Base-by-base conservation (phyloP, 2,888 invertebrate species). In the Drosophila lacicola region DNA sequence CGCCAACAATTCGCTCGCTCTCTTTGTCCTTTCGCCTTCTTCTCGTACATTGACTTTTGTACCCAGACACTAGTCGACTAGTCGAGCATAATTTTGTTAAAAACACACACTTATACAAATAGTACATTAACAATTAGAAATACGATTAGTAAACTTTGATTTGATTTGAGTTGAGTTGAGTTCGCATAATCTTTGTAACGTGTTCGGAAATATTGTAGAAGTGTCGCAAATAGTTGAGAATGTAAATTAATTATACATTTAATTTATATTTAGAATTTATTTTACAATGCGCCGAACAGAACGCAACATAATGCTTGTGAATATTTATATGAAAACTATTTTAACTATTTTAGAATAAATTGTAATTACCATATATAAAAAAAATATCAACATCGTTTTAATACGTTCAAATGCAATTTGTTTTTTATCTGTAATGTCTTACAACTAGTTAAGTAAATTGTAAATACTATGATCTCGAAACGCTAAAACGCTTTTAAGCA, bases 371-470 rank as follows among this genome's bases (percentile, higher is more conserved):
- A n/a, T 41, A 17, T 41, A 76, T 71, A 66, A 65, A 61, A 64
- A 71, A 70, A 84, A 66, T 47, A 66, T 47, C 42, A 70, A 58
- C 54, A 80, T 70, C 25, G 54, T 78, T 84, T 74, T 72, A 70
- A 74, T 70, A 89, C 89, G 90, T 74, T 80, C 70, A 91, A 90
- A 90, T 90, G 90, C 90, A 90, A 90, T 90, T 90, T 90, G 90
- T 90, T 90, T 90, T 88, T 67, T 69, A 67, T 36, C 58, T 47
- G 57, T 71, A 63, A 64, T 54, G 41, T 60, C 82, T 85, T 90
- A 78, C 45, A 78, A 56, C 78, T 90, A 86, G 58, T 86, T 87
- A 64, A 70, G 75, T 88, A 85, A 79, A 71, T 68, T 46, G 50
- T 66, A 66, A 62, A 71, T 36, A 25, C 34, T 45, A 78, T 36